phyloP scores from a whole-genome alignment of 2,113 vertebrate species.

The Geococcyx californianus region DNA sequence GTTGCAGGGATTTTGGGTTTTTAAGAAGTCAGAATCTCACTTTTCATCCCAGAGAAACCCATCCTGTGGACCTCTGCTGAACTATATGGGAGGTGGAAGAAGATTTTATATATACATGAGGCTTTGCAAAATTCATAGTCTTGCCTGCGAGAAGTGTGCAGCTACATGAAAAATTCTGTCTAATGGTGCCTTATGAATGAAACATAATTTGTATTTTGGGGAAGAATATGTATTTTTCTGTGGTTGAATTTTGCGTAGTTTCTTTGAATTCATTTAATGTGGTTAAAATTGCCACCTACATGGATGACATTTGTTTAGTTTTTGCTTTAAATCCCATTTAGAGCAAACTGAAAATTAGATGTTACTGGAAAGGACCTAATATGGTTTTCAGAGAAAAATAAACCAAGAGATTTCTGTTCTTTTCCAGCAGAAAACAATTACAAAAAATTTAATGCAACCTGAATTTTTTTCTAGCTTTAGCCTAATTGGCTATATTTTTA shows the following conservation, averaged over 20 bases:
- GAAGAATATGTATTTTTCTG: neutral
- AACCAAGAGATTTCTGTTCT: neutral
- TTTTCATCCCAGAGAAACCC: neutral
- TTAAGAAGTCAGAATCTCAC: neutral
- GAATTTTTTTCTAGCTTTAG: neutral
- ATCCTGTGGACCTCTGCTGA: neutral
- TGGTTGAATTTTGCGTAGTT: neutral
- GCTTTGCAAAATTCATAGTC: neutral
- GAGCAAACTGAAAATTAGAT: neutral
- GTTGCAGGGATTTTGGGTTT: neutral
- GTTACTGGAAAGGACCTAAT: neutral
- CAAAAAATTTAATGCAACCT: neutral
- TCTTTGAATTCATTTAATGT: neutral
- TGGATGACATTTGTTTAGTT: neutral
- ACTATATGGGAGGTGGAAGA: neutral
- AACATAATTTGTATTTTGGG: neutral
- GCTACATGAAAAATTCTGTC: neutral
- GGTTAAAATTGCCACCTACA: neutral
- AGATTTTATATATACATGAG: neutral
- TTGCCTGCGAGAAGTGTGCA: neutral
- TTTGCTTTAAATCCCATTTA: neutral
- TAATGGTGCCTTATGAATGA: neutral
- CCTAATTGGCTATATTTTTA: neutral
- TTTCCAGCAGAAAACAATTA: neutral
- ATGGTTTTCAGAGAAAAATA: neutral